These are phyloP conservation scores for Unio delphinus DNA, from an alignment of 2,888 invertebrate species.

Conservation along the genomic window DNA sequence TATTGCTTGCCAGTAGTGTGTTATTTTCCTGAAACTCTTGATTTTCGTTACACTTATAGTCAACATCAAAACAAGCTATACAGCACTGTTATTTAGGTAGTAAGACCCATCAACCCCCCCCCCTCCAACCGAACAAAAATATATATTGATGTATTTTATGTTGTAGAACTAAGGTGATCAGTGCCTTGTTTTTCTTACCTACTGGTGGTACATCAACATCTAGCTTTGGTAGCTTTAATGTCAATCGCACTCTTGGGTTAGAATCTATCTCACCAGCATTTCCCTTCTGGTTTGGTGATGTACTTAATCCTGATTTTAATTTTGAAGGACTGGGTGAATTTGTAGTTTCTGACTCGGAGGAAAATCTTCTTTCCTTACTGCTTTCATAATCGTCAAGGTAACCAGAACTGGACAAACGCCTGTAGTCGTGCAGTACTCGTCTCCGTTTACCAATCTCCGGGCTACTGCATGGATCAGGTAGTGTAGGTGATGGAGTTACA, in stretches of 20 bases:
- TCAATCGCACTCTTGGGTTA: constrained; percentile 42
- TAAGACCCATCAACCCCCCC: too few relatives aligned
- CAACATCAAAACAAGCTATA: too few relatives aligned
- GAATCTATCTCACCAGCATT: constrained; percentile 19
- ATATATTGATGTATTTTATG: too few relatives aligned
- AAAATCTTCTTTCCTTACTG: constrained; percentile 55
- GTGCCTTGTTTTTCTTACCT: too few relatives aligned
- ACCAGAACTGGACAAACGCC: constrained; percentile 68
- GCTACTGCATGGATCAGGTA: constrained; percentile 45
- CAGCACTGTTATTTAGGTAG: too few relatives aligned
- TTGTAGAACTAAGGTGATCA: too few relatives aligned
- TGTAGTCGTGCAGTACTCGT: constrained; percentile 68
- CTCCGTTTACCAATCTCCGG: constrained; percentile 63
- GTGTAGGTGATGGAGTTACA: constrained; percentile 20
- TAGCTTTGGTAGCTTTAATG: constrained; percentile 28
- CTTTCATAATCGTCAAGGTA: constrained; percentile 68
- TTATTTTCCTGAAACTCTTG: too few relatives aligned
- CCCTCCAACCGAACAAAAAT: too few relatives aligned
- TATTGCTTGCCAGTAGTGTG: too few relatives aligned
- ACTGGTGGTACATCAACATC: constrained; percentile 6
- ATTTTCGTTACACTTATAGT: too few relatives aligned
- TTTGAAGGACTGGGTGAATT: constrained; percentile 43
- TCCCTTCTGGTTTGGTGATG: constrained; percentile 26
- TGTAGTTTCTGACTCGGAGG: constrained; percentile 54
- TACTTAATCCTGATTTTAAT: constrained; percentile 22